Evolutionary conservation across 2,113 vertebrate genomes (phyloP).

Genomic region (Ancistrus triradiatus): DNA sequence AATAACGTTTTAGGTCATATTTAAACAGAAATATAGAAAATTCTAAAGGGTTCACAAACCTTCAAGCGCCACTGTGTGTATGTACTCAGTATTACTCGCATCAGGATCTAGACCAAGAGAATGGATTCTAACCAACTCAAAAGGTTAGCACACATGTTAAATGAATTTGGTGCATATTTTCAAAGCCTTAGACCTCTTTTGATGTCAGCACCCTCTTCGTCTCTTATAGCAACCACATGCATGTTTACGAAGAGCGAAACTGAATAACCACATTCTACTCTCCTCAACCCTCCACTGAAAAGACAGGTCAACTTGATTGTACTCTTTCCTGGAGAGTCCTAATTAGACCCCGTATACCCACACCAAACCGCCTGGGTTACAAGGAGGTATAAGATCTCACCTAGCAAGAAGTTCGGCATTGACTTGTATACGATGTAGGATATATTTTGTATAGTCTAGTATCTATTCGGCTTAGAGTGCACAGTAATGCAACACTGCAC

Average conservation of each 20-base stretch:
- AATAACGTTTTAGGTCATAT: too few species aligned
- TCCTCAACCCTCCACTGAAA: conserved; percentile 52
- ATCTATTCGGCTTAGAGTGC: too few species aligned
- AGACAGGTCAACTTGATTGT: conserved; percentile 41
- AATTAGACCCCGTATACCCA: conserved; percentile 47
- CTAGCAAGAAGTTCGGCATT: neutral
- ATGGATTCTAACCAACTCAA: conserved; percentile 13
- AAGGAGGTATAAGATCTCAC: neutral
- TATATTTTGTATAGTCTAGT: too few species aligned
- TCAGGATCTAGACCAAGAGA: too few species aligned
- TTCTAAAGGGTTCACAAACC: too few species aligned
- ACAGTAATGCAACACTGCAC: too few species aligned
- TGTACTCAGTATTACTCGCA: too few species aligned
- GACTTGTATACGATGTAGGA: too few species aligned
- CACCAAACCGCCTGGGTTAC: neutral
- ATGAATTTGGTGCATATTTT: neutral
- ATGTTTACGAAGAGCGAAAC: conserved; percentile 69
- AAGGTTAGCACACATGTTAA: conserved; percentile 27
- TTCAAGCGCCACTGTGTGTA: too few species aligned
- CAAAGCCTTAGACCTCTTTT: conserved; percentile 9
- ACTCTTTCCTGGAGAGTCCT: conserved; percentile 16
- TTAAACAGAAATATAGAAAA: too few species aligned
- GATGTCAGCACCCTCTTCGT: neutral
- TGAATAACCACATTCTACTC: conserved; percentile 58
- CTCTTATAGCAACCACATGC: conserved; percentile 49